Conservation (phyloP, 2,888 invertebrate genomes). For the Emmelina monodactyla region DNA sequence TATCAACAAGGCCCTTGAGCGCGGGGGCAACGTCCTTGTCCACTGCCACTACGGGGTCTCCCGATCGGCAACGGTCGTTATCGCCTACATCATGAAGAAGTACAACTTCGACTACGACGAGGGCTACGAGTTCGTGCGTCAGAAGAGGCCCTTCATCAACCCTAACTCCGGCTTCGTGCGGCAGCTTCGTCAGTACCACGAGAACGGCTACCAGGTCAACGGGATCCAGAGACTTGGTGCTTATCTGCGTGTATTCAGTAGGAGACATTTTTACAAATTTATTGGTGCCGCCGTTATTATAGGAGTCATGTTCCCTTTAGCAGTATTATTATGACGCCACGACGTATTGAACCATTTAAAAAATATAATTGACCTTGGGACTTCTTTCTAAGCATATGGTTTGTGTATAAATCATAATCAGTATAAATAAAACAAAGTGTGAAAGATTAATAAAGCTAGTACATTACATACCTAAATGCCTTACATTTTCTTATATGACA, state of each 20-base stretch:
- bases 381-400: neutral
- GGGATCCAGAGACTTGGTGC: neutral
- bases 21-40: conserved; percentile 79
- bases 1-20: conserved; percentile 67
- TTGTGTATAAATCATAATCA: too few relatives aligned
- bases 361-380: neutral
- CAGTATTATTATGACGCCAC: neutral
- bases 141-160: conserved; percentile 87
- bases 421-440: neutral
- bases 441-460: neutral
- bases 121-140: conserved; percentile 87
- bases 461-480: neutral
- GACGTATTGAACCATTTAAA: neutral
- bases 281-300: neutral
- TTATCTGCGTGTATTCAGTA: conserved; percentile 10
- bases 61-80: conserved; percentile 92
- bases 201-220: conserved; percentile 39
- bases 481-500: neutral
- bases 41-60: conserved; percentile 97
- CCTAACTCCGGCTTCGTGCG: conserved; percentile 96
- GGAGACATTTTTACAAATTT: neutral
- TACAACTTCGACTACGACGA: conserved; percentile 83
- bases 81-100: conserved; percentile 93
- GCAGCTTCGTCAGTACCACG: conserved; percentile 77
- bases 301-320: neutral